phyloP scores from a whole-genome alignment of 2,888 invertebrate species.

The Apoderus coryli region DNA sequence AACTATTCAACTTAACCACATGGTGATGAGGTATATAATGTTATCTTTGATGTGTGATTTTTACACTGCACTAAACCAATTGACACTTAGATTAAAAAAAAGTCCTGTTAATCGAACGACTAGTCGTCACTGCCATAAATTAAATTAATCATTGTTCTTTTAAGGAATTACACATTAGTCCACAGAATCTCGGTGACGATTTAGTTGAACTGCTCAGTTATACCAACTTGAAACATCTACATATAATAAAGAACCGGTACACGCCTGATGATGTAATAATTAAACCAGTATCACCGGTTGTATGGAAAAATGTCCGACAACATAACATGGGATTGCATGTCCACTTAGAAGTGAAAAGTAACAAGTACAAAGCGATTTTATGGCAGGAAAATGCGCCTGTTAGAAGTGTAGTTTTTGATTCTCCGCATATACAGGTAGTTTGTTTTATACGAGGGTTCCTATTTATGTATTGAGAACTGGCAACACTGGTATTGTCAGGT shows the following conservation, averaged over 20 bases:
- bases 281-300: slow-evolving; percentile 34
- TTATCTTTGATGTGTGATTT: too few species aligned
- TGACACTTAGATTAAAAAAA: too few species aligned
- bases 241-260: slow-evolving; percentile 59
- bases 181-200: slow-evolving; percentile 63
- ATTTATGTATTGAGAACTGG: too few species aligned
- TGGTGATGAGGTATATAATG: too few species aligned
- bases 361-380: slow-evolving; percentile 42
- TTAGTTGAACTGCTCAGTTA: slow-evolving; percentile 51
- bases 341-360: slow-evolving; percentile 50
- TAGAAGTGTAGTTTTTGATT: slow-evolving; percentile 45
- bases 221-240: slow-evolving; percentile 47
- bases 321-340: slow-evolving; percentile 49
- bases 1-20: too few species aligned
- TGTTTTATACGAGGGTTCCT: too few species aligned
- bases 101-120: too few species aligned
- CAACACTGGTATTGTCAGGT: too few species aligned
- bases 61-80: too few species aligned
- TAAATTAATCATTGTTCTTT: too few species aligned
- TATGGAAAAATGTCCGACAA: slow-evolving; percentile 36
- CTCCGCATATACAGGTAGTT: slow-evolving; percentile 44
- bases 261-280: slow-evolving; percentile 41
- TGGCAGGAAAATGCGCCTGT: slow-evolving; percentile 59
- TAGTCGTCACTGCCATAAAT: too few species aligned
- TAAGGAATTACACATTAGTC: slow-evolving; percentile 49